Conservation (phyloP, 2,888 invertebrate genomes). For the Andrena hattorfiana region DNA sequence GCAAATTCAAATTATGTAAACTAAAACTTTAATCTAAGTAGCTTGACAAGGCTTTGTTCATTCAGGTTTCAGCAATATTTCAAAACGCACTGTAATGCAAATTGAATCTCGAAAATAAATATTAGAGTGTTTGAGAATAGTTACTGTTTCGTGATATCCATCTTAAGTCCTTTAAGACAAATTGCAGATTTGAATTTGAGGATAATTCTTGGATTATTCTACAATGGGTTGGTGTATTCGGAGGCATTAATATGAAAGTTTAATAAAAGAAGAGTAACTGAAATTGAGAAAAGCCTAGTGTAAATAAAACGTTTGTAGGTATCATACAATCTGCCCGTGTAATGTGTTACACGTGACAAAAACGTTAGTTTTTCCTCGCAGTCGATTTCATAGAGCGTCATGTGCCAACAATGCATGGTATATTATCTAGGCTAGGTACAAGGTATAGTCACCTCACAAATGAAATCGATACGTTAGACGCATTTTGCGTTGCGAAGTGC, state of each 20-base stretch:
- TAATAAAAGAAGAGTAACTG: background rate
- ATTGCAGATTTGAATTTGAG: too few species aligned
- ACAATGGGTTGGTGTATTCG: too few species aligned
- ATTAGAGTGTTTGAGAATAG: too few species aligned
- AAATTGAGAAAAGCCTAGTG: background rate
- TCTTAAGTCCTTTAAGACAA: too few species aligned
- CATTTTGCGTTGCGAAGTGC: slow-evolving; percentile 11
- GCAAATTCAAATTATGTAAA: too few species aligned
- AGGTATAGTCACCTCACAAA: slow-evolving; percentile 36
- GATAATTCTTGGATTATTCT: too few species aligned
- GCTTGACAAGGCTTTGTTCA: too few species aligned
- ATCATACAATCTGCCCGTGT: background rate
- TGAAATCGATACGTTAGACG: slow-evolving; percentile 36
- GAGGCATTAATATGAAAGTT: background rate
- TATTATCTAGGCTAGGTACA: slow-evolving; percentile 43
- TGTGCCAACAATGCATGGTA: slow-evolving; percentile 1
- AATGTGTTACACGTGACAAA: background rate
- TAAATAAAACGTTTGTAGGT: background rate
- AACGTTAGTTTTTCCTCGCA: background rate
- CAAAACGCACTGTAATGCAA: too few species aligned
- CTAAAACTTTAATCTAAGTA: too few species aligned
- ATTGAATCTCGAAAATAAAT: too few species aligned
- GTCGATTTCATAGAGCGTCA: background rate
- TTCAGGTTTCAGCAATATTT: too few species aligned
- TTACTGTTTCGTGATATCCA: too few species aligned